A percentile compares a stretch with the other conserved stretches of the same genome.
Evolutionary conservation across 2,113 vertebrate species (phyloP).

Genomic region (Ursus arctos): DNA sequence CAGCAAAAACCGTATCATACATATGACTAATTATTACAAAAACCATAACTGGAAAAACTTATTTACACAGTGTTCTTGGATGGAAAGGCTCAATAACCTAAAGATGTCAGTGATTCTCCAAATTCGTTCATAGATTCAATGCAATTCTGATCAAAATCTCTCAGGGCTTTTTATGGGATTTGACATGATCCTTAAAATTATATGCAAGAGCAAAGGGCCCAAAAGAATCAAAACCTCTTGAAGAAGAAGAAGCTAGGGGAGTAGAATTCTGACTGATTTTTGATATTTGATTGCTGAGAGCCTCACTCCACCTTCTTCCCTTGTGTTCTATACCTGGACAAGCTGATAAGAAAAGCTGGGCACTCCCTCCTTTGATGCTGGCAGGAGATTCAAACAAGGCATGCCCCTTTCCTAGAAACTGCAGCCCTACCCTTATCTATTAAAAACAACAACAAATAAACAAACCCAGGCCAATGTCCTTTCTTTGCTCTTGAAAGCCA

Average conservation of each 20-base stretch:
- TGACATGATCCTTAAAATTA: not conserved
- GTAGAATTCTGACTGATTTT: not conserved
- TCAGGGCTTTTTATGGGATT: not conserved
- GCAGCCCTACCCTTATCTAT: not conserved
- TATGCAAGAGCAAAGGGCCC: not conserved
- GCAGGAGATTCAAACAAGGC: not conserved
- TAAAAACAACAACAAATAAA: not conserved
- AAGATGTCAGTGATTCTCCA: not conserved
- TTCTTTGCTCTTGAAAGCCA: not conserved
- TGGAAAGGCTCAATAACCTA: not conserved
- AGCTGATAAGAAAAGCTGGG: not conserved
- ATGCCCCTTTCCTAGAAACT: not conserved
- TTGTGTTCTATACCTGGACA: not conserved
- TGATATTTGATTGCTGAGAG: not conserved
- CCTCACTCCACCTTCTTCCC: not conserved
- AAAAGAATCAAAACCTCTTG: not conserved
- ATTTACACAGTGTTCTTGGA: not conserved
- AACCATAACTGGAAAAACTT: not conserved
- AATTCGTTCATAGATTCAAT: not conserved
- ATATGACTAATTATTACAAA: not conserved
- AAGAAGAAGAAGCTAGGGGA: not conserved
- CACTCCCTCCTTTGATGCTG: not conserved
- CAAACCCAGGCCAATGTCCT: not conserved
- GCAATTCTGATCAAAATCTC: not conserved
- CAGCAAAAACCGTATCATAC: not conserved